phyloP scores from a whole-genome alignment of 2,797 vertebrate genomes.

The Fistularia tabacaria region DNA sequence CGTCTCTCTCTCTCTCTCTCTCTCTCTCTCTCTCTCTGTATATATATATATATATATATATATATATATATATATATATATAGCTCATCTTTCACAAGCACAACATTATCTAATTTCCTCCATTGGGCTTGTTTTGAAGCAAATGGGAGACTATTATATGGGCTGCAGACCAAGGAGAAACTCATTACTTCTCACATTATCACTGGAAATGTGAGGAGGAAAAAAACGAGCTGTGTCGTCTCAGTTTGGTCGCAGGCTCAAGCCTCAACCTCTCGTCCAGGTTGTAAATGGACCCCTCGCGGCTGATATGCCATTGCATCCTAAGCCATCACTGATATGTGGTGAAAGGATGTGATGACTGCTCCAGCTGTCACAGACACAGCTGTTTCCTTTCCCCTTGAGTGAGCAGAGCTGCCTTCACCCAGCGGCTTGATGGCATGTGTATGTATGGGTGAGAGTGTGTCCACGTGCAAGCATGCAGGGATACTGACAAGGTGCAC shows the following conservation, averaged over 20 bases:
- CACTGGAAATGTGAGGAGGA: slow-evolving; percentile 43
- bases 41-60: too few species aligned
- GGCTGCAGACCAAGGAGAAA: slow-evolving; percentile 69
- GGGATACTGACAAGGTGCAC: slow-evolving; percentile 78
- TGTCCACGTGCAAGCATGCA: slow-evolving; percentile 47
- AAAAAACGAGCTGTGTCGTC: slow-evolving; percentile 17
- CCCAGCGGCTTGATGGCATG: slow-evolving; percentile 75
- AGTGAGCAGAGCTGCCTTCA: slow-evolving; percentile 78
- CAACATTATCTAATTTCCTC: slow-evolving; percentile 72
- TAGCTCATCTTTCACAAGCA: slow-evolving; percentile 61
- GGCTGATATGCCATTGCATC: slow-evolving; percentile 66
- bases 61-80: slow-evolving; percentile 18
- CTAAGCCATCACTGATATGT: slow-evolving; percentile 73
- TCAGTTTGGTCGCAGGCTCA: slow-evolving; percentile 43
- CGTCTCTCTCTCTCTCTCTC: too few species aligned
- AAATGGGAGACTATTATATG: slow-evolving; percentile 71
- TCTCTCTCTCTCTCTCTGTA: too few species aligned
- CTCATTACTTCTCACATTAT: slow-evolving; percentile 73
- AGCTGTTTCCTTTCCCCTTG: slow-evolving; percentile 88
- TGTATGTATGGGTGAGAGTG: slow-evolving; percentile 43
- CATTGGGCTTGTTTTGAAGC: slow-evolving; percentile 70
- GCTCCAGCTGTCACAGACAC: slow-evolving; percentile 87
- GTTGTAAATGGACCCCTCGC: slow-evolving; percentile 67
- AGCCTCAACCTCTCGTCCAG: slow-evolving; percentile 58
- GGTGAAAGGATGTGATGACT: slow-evolving; percentile 79